Evolutionary conservation across 2,888 invertebrate genomes (phyloP).

Genomic region (Hydriomena furcata): DNA sequence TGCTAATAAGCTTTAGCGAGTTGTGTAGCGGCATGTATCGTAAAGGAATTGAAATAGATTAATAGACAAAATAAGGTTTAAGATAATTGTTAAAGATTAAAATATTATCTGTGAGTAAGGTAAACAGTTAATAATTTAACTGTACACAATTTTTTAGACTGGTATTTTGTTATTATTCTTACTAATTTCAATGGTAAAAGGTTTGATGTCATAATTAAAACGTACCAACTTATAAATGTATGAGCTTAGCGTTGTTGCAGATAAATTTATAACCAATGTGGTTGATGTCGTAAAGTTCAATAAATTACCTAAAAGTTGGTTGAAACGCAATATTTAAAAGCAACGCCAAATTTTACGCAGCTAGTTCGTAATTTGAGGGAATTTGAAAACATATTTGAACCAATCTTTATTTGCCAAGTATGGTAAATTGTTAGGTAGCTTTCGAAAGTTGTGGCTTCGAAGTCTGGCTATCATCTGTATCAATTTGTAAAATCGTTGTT

Average conservation of each 20-base stretch:
- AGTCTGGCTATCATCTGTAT: no score
- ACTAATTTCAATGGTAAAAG: background rate
- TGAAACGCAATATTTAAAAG: background rate
- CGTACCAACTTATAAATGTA: constrained; percentile 22
- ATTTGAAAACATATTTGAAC: no score
- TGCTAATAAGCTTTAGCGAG: constrained; percentile 23
- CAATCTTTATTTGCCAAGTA: no score
- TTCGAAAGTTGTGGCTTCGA: no score
- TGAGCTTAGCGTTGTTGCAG: constrained; percentile 34
- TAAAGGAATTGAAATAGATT: constrained; percentile 20
- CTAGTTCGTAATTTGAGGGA: no score
- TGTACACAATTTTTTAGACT: no score
- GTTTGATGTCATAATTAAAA: no score
- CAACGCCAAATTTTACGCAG: no score
- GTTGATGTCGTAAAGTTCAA: background rate
- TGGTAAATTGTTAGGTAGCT: no score
- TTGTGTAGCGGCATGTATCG: constrained; percentile 7
- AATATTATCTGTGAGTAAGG: no score
- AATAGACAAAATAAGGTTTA: constrained; percentile 8
- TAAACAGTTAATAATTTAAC: no score
- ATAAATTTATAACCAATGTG: constrained; percentile 7
- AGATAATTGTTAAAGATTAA: background rate
- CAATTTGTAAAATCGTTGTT: no score
- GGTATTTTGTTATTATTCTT: background rate
- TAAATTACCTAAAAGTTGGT: background rate